phyloP scores from a whole-genome alignment of 2,888 invertebrate genomes.

The Drosophila meridiana region DNA sequence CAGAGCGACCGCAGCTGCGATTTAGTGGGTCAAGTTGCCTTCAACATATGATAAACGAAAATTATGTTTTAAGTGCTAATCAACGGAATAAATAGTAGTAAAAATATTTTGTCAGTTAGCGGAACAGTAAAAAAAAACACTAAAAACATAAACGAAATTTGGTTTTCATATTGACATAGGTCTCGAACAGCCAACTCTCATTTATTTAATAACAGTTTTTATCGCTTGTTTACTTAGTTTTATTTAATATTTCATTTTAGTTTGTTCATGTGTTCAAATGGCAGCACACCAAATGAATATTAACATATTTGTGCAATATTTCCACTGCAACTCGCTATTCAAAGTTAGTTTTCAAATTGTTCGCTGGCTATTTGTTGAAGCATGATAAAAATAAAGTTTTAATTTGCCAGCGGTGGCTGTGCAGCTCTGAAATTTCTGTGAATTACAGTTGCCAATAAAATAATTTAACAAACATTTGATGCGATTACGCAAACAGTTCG shows the following conservation, averaged over 20 bases:
- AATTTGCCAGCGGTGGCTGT: background rate
- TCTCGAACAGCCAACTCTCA: constrained; percentile 30
- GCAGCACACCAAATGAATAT: constrained; percentile 55
- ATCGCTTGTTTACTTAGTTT: constrained; percentile 40
- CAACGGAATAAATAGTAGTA: constrained; percentile 12
- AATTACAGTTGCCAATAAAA: constrained; percentile 6
- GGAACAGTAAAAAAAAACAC: constrained; percentile 50
- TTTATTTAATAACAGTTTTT: constrained; percentile 57
- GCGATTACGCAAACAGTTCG: background rate
- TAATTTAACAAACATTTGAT: background rate
- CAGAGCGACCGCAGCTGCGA: constrained; percentile 15
- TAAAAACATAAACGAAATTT: constrained; percentile 15
- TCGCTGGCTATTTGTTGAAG: constrained; percentile 32
- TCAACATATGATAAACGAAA: constrained; percentile 34
- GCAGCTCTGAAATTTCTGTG: background rate
- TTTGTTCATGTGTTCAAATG: constrained; percentile 39
- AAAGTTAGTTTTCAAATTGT: constrained; percentile 23
- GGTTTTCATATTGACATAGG: constrained; percentile 52
- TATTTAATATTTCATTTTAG: constrained; percentile 7
- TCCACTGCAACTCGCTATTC: constrained; percentile 10
- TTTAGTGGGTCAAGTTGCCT: constrained; percentile 69
- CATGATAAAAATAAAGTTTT: constrained; percentile 26
- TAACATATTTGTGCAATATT: constrained; percentile 41
- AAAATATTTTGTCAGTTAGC: constrained; percentile 43
- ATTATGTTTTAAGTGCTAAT: constrained; percentile 60